A percentile compares a stretch with the other conserved stretches of the same genome.
Conservation (phyloP, 1,140 invertebrate genomes). For the Macrocentrus cingulum region DNA sequence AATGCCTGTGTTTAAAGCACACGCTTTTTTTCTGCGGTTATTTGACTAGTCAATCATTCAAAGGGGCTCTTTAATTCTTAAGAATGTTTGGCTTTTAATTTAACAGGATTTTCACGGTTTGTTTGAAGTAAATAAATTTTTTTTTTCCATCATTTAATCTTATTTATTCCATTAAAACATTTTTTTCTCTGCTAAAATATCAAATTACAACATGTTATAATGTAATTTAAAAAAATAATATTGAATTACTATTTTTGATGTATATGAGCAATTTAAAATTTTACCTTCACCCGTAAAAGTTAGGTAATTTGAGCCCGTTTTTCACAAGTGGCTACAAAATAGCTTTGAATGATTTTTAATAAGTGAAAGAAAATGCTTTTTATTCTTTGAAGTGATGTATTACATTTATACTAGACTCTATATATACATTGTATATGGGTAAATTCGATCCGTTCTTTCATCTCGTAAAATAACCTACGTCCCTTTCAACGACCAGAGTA, state of each 20-base stretch:
- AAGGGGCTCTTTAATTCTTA: too few relatives aligned
- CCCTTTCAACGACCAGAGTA: neutral
- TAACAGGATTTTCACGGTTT: too few relatives aligned
- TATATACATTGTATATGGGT: neutral
- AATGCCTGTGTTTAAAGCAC: too few relatives aligned
- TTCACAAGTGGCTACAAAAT: neutral
- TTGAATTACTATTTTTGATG: constrained; percentile 32
- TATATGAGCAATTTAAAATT: neutral
- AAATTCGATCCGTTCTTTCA: constrained; percentile 20
- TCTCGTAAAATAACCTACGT: constrained; percentile 6
- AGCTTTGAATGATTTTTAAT: constrained; percentile 9
- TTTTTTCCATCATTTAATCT: too few relatives aligned
- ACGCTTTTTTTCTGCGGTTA: too few relatives aligned
- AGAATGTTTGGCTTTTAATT: too few relatives aligned
- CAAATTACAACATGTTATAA: too few relatives aligned
- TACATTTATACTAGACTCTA: neutral
- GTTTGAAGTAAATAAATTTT: too few relatives aligned
- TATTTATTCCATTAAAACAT: too few relatives aligned
- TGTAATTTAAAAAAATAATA: constrained; percentile 15
- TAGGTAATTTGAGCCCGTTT: neutral
- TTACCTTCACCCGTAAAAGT: neutral
- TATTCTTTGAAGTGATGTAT: neutral
- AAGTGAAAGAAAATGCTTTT: neutral
- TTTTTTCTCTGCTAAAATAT: too few relatives aligned
- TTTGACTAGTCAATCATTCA: too few relatives aligned